These are phyloP conservation scores for Caenorhabditis doughertyi DNA, from an alignment of 2,888 invertebrate genomes.

Conservation along the genomic window DNA sequence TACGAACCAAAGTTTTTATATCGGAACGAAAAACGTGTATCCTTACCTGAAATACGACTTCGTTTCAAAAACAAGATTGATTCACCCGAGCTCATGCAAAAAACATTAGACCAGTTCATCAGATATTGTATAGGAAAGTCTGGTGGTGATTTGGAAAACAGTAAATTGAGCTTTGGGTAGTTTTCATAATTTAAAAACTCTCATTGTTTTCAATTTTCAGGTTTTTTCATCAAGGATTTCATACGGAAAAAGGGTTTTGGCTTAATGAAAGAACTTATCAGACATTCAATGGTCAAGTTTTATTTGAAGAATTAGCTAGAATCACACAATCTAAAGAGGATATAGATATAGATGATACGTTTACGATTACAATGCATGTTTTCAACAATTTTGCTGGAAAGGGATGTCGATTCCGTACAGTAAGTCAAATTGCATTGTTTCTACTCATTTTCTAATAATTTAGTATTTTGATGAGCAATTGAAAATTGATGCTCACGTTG, in stretches of 20 bases:
- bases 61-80: neutral
- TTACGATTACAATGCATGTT: neutral
- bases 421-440: neutral
- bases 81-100: neutral
- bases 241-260: neutral
- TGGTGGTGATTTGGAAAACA: neutral
- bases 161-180: constrained; percentile 7
- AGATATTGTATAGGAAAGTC: constrained; percentile 4
- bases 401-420: neutral
- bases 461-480: neutral
- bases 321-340: constrained; percentile 2
- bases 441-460: no score
- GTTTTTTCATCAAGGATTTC: constrained; percentile 10
- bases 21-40: constrained; percentile 8
- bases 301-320: neutral
- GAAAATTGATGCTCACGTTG: neutral
- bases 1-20: constrained; percentile 2
- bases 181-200: no score
- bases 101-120: neutral
- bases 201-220: neutral
- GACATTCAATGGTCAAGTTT: neutral
- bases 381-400: neutral
- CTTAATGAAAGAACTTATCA: constrained; percentile 1
- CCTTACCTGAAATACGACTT: neutral
- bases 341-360: neutral